Evolutionary conservation across 1,140 invertebrate genomes (phyloP).

Genomic region (Anoplolepis gracilipes): DNA sequence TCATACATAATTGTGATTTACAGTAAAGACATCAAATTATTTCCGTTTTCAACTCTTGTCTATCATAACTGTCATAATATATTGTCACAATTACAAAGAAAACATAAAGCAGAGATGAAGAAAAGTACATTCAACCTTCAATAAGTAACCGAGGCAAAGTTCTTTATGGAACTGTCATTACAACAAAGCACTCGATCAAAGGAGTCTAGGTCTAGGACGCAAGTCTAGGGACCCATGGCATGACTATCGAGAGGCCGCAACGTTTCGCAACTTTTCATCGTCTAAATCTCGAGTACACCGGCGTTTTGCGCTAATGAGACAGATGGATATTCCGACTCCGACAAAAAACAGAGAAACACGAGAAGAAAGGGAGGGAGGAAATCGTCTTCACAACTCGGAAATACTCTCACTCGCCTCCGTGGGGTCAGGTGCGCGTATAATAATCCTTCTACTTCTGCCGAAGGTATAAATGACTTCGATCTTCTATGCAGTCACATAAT

Average conservation of each 20-base stretch:
- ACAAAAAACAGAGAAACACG: conserved; percentile 63
- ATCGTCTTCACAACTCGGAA: conserved; percentile 77
- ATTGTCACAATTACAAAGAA: not conserved
- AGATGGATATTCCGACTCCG: not conserved
- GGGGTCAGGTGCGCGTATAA: conserved; percentile 59
- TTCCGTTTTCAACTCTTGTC: not conserved
- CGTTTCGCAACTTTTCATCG: conserved; percentile 65
- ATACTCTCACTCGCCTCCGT: conserved; percentile 85
- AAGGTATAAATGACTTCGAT: conserved; percentile 84
- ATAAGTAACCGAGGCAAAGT: not conserved
- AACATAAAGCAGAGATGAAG: not conserved
- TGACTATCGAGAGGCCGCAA: conserved; percentile 26
- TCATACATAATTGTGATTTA: not conserved
- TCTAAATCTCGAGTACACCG: conserved; percentile 59
- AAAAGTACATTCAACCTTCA: not conserved
- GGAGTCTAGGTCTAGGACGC: conserved; percentile 83
- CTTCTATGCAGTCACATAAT: conserved; percentile 84
- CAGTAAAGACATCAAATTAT: not conserved
- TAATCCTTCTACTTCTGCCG: conserved; percentile 71
- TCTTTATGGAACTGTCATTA: not conserved
- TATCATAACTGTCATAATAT: not conserved
- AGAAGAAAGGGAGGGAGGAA: conserved; percentile 67
- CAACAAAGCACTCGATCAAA: conserved; percentile 5
- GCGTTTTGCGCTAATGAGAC: conserved; percentile 33
- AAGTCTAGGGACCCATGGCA: conserved; percentile 24